A percentile compares a stretch with the other conserved stretches of the same genome.
Evolutionary conservation across 2,888 invertebrate species (phyloP).

Genomic region (Drosophila putrida): DNA sequence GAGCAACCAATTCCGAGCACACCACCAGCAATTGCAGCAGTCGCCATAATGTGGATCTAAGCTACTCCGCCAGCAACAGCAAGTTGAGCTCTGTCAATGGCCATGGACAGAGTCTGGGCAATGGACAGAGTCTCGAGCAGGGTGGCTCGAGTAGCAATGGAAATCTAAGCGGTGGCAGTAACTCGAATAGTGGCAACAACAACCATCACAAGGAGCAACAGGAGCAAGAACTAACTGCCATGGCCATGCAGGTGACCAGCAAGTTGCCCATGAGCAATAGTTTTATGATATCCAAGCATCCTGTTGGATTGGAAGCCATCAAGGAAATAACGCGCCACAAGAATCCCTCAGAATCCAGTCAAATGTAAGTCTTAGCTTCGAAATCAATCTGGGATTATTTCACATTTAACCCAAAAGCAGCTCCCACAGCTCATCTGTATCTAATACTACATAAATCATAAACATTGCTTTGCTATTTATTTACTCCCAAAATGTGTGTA

Average conservation of each 20-base stretch:
- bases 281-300: conserved; percentile 87
- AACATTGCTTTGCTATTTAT: background rate
- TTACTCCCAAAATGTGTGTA: background rate
- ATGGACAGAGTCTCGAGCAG: conserved; percentile 16
- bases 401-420: background rate
- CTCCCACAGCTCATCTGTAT: conserved; percentile 18
- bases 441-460: conserved; percentile 22
- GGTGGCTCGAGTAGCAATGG: conserved; percentile 79
- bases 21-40: conserved; percentile 82
- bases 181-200: conserved; percentile 82
- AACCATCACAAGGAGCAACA: conserved; percentile 61
- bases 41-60: conserved; percentile 82
- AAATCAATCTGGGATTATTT: background rate
- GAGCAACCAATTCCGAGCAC: conserved; percentile 56
- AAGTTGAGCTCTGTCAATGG: conserved; percentile 81
- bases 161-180: conserved; percentile 82
- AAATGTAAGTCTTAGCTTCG: conserved; percentile 82
- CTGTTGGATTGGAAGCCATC: conserved; percentile 92
- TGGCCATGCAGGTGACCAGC: conserved; percentile 63
- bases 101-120: conserved; percentile 33
- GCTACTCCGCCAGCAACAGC: conserved; percentile 84
- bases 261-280: conserved; percentile 84
- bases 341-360: conserved; percentile 86
- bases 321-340: conserved; percentile 90
- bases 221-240: conserved; percentile 48